These are phyloP conservation scores for Tortricodes alternella DNA, from an alignment of 2,888 invertebrate species.

Conservation along the genomic window DNA sequence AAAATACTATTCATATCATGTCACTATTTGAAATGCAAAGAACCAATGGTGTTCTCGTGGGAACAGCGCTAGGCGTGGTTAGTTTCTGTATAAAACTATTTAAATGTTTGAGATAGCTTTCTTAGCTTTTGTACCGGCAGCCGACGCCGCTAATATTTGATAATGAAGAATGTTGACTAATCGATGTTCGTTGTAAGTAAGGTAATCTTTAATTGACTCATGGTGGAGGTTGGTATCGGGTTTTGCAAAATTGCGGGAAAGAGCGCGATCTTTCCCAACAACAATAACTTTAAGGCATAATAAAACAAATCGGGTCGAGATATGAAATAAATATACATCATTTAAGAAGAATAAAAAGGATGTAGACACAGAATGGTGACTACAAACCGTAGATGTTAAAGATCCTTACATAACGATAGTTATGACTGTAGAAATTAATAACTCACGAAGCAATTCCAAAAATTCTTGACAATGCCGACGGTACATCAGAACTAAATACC, in stretches of 20 bases:
- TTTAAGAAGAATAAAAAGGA: no score
- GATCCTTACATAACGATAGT: no score
- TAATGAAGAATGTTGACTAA: slow-evolving; percentile 9
- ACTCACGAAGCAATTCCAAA: background rate
- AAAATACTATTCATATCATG: background rate
- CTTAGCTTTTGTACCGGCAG: slow-evolving; percentile 1
- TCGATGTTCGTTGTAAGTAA: background rate
- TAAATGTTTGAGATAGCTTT: slow-evolving; percentile 12
- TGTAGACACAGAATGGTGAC: no score
- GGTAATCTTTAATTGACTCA: no score
- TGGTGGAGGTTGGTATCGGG: background rate
- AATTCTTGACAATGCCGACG: background rate
- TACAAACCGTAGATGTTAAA: no score
- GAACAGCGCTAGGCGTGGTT: background rate
- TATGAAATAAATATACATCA: no score
- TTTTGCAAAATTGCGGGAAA: background rate
- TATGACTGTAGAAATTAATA: no score
- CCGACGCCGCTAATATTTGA: slow-evolving; percentile 4
- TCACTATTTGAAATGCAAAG: slow-evolving; percentile 14
- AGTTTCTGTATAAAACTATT: slow-evolving; percentile 10
- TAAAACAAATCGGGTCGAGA: no score
- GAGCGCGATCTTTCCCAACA: no score
- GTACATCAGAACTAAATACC: slow-evolving; percentile 22
- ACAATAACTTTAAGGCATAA: no score
- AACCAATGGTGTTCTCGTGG: slow-evolving; percentile 11